Percentiles rank a stretch among this genome's conserved stretches.
Conservation (phyloP, 1,140 invertebrate genomes). For the Kradibia gibbosae region DNA sequence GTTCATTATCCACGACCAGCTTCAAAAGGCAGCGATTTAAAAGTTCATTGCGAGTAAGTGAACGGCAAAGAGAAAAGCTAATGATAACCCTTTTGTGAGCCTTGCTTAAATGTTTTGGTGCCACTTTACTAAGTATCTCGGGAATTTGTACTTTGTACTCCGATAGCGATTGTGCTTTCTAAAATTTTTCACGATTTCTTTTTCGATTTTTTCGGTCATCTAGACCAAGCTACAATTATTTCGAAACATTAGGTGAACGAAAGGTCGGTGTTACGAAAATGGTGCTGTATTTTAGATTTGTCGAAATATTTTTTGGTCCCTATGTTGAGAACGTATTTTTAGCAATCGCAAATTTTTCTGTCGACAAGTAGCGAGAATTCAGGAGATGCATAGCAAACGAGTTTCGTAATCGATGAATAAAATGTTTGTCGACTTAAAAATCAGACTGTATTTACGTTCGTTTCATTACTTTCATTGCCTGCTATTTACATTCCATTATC, state of each 20-base stretch:
- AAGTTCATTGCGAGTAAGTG: no score
- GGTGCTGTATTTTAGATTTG: not conserved
- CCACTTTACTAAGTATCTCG: no score
- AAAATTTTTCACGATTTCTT: no score
- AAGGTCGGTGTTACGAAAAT: no score
- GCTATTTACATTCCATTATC: no score
- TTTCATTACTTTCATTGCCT: not conserved
- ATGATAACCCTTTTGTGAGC: no score
- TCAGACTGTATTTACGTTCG: not conserved
- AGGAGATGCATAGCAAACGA: not conserved
- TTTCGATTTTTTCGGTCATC: no score
- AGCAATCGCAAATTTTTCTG: not conserved
- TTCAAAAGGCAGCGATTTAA: not conserved
- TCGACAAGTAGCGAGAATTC: not conserved
- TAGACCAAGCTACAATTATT: no score
- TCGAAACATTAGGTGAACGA: no score
- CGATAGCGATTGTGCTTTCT: not conserved
- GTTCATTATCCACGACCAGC: not conserved
- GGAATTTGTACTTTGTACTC: no score
- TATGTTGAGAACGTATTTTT: not conserved
- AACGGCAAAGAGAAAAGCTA: no score
- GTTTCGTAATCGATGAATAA: not conserved
- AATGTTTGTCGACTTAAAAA: not conserved
- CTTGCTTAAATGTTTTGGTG: no score
- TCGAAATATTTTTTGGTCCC: not conserved